These are phyloP conservation scores for Carassius gibelio DNA, from an alignment of 2,113 vertebrate genomes.

Conservation along the genomic window DNA sequence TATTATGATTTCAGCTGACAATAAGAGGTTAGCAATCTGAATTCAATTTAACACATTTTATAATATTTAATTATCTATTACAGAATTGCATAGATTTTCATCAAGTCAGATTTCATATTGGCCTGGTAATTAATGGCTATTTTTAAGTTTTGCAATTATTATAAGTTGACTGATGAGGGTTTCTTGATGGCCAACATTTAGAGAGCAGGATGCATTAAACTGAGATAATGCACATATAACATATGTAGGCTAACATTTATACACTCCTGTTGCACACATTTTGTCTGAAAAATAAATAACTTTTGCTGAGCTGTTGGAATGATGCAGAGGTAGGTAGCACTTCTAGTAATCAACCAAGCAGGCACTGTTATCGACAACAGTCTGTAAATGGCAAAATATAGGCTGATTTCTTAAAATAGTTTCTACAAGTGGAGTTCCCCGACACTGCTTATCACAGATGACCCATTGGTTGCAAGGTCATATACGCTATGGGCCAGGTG, in stretches of 20 bases:
- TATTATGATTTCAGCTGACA: not conserved
- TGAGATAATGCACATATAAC: not conserved
- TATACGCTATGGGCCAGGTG: not conserved
- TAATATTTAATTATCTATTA: too few relatives aligned
- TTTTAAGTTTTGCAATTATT: not conserved
- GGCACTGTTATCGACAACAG: not conserved
- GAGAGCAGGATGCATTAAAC: not conserved
- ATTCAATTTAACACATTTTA: not conserved
- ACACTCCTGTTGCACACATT: not conserved
- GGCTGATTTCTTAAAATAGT: not conserved
- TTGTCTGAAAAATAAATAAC: not conserved
- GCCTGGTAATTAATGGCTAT: not conserved
- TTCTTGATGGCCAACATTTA: not conserved
- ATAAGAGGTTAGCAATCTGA: not conserved
- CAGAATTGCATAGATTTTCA: not conserved
- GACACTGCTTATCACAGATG: not conserved
- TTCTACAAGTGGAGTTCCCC: not conserved
- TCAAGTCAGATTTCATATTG: not conserved
- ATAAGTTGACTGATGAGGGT: not conserved
- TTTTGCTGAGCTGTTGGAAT: not conserved
- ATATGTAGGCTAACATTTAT: not conserved
- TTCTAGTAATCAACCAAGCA: not conserved
- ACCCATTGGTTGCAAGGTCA: constrained; percentile 3
- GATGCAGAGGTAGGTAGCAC: not conserved
- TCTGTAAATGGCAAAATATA: not conserved